Evolutionary conservation across 2,797 vertebrate species (phyloP).

Genomic region (Allenopithecus nigroviridis): DNA sequence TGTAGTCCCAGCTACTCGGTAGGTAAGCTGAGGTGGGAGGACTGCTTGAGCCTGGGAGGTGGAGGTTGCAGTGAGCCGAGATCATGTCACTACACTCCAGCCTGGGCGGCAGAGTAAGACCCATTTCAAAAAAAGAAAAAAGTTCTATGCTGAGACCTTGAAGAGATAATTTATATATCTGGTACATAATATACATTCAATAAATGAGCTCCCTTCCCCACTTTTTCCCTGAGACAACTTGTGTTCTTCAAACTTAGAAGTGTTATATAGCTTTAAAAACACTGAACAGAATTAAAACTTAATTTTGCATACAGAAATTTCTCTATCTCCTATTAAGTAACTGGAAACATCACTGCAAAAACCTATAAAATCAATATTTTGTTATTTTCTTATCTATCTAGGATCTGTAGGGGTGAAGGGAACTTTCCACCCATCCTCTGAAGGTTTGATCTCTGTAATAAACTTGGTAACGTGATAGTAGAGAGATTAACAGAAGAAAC

Average conservation of each 20-base stretch:
- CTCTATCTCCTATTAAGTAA: not conserved
- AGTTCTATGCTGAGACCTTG: not conserved
- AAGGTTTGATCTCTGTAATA: not conserved
- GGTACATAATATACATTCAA: not conserved
- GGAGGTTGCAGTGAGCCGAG: not conserved
- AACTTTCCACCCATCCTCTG: not conserved
- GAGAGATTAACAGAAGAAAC: not conserved
- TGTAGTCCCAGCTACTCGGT: not conserved
- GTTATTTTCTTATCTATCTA: not conserved
- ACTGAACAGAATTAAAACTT: not conserved
- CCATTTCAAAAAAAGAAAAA: not conserved
- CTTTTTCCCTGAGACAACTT: not conserved
- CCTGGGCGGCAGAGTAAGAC: not conserved
- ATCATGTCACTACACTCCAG: not conserved
- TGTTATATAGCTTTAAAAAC: not conserved
- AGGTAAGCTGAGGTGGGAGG: not conserved
- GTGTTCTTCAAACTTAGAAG: not conserved
- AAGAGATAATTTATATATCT: not conserved
- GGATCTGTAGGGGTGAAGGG: not conserved
- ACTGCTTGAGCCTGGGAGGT: not conserved
- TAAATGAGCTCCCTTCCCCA: too few species aligned
- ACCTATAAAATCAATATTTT: not conserved
- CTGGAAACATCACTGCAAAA: not conserved
- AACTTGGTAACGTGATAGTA: not conserved
- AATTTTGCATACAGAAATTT: slow-evolving; percentile 29